Evolutionary conservation across 2,797 vertebrate species (phyloP).

Genomic region (Garrulus glandarius): DNA sequence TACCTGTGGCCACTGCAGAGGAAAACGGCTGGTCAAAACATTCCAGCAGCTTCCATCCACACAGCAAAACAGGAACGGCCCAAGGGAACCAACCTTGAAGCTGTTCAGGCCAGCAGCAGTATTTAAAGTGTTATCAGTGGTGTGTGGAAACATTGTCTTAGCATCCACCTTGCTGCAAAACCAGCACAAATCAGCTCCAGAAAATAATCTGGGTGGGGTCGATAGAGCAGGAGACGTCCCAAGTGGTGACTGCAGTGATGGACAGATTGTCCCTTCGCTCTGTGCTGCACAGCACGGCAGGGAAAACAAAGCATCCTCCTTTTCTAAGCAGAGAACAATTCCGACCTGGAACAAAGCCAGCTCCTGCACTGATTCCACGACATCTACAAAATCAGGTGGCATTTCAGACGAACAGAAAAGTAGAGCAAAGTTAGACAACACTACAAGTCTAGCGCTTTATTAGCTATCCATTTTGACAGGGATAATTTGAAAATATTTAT

Average conservation of each 20-base stretch:
- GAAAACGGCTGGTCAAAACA: not conserved
- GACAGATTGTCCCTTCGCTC: not conserved
- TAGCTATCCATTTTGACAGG: not conserved
- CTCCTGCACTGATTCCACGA: not conserved
- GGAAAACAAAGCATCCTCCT: not conserved
- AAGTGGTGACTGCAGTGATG: not conserved
- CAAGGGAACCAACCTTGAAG: not conserved
- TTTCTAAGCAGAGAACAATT: not conserved
- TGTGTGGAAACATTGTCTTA: not conserved
- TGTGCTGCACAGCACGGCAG: not conserved
- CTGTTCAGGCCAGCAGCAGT: not conserved
- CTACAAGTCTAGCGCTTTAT: not conserved
- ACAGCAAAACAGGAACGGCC: fast-evolving
- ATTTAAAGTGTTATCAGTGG: not conserved
- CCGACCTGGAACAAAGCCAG: not conserved
- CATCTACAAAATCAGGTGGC: not conserved
- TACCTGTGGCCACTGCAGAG: not conserved
- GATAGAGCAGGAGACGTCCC: not conserved
- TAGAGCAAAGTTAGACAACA: not conserved
- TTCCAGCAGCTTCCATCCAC: not conserved
- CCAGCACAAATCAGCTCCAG: not conserved
- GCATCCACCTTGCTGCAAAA: not conserved
- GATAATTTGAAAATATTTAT: slow-evolving; percentile 5
- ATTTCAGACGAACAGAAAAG: not conserved
- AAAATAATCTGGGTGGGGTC: not conserved